Evolutionary conservation across 2,888 invertebrate genomes (phyloP).

Genomic region (Agrypnus murinus): DNA sequence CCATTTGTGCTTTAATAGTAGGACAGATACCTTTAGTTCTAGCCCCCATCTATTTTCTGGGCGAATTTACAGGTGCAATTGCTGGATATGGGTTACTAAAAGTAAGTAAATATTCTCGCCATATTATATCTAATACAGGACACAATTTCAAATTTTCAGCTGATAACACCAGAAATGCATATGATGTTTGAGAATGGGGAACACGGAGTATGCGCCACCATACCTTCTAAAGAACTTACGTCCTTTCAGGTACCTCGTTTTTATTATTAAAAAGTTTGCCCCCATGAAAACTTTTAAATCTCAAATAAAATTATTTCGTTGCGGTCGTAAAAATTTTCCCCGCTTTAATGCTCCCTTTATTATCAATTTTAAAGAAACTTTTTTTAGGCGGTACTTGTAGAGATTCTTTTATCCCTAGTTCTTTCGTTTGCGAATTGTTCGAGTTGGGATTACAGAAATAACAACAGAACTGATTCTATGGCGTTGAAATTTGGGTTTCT

Average conservation of each 20-base stretch:
- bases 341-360: constrained; percentile 2
- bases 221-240: constrained; percentile 55
- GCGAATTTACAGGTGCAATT: constrained; percentile 79
- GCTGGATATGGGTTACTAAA: constrained; percentile 80
- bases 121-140: too few species aligned
- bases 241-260: constrained; percentile 29
- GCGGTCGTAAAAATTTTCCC: background rate
- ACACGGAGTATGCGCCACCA: constrained; percentile 59
- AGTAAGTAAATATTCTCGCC: too few species aligned
- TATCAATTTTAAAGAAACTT: constrained; percentile 3
- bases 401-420: constrained; percentile 77
- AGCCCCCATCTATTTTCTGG: constrained; percentile 76
- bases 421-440: constrained; percentile 80
- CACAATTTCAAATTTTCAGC: constrained; percentile 55
- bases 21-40: constrained; percentile 74
- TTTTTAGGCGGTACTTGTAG: constrained; percentile 77
- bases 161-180: constrained; percentile 58
- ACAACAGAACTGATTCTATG: constrained; percentile 76
- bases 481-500: constrained; percentile 81
- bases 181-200: constrained; percentile 32
- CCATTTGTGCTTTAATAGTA: constrained; percentile 77
- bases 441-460: constrained; percentile 81
- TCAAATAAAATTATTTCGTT: constrained; percentile 3
- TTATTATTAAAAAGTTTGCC: constrained; percentile 7
- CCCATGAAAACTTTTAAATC: background rate